A percentile compares a stretch with the other conserved stretches of the same genome.
Conservation (phyloP, 2,113 vertebrate species). For the Phylloscopus trochiloides region DNA sequence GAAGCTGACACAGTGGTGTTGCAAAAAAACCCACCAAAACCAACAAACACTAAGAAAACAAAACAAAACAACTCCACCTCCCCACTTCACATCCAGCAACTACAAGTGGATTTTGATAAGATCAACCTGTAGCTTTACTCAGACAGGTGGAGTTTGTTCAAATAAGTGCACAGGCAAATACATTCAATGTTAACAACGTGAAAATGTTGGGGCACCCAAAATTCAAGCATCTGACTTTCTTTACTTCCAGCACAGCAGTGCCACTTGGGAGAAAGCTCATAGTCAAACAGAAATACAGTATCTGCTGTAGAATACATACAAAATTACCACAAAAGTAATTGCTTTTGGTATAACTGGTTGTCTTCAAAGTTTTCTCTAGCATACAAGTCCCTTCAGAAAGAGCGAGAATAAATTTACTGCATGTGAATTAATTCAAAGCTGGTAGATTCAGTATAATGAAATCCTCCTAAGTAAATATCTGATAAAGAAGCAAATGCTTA, state of each 20-base stretch:
- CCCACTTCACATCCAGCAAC: neutral
- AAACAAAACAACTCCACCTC: neutral
- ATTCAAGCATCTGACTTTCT: neutral
- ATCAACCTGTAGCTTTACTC: neutral
- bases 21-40: neutral
- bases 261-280: constrained; percentile 56
- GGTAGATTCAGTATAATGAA: constrained; percentile 76
- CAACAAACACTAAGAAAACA: neutral
- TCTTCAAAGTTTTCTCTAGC: constrained; percentile 73
- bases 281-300: constrained; percentile 66
- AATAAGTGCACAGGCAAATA: neutral
- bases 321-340: constrained; percentile 78
- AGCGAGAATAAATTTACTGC: constrained; percentile 71
- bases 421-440: constrained; percentile 74
- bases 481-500: constrained; percentile 71
- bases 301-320: constrained; percentile 71
- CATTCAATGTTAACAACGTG: neutral
- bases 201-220: neutral
- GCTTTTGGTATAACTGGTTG: constrained; percentile 75
- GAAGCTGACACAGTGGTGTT: neutral
- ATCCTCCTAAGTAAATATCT: constrained; percentile 72
- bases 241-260: constrained; percentile 7
- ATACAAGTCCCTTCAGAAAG: constrained; percentile 58
- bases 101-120: neutral
- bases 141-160: neutral